Conservation (phyloP, 1,140 invertebrate genomes). For the Aphelenchoides fujianensis region DNA sequence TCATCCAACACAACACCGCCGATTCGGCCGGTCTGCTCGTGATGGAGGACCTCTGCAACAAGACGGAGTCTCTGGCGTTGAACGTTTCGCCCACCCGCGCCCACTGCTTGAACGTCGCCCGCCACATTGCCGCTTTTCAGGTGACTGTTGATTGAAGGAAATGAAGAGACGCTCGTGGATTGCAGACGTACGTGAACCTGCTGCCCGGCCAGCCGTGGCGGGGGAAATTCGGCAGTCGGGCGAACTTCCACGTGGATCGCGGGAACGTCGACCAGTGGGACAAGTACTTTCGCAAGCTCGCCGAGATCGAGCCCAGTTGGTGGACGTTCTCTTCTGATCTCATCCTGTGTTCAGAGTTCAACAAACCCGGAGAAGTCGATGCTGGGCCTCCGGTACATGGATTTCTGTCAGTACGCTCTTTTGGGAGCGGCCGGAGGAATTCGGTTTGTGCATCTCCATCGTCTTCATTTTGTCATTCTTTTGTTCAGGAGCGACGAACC, state of each 20-base stretch:
- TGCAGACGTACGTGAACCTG: neutral
- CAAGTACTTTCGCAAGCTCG: neutral
- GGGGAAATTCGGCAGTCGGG: neutral
- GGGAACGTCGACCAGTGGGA: neutral
- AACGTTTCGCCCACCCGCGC: neutral
- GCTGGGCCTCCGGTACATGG: neutral
- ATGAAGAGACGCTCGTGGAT: conserved; percentile 6
- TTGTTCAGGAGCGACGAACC: neutral
- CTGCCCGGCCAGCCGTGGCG: neutral
- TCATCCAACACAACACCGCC: neutral
- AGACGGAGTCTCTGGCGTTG: neutral
- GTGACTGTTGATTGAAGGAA: neutral
- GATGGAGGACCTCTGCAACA: conserved; percentile 7
- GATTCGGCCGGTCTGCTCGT: neutral
- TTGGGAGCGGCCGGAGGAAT: neutral
- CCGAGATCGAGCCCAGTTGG: neutral
- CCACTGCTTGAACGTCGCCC: conserved; percentile 15
- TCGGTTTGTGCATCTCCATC: conserved; percentile 12
- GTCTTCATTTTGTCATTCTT: neutral
- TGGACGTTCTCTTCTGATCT: neutral
- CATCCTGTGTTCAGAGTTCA: conserved; percentile 19
- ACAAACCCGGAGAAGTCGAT: neutral
- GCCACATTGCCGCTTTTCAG: conserved; percentile 12
- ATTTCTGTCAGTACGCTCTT: conserved; percentile 7
- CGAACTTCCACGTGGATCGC: neutral